phyloP scores from a whole-genome alignment of 2,113 vertebrate genomes.

The Lepus europaeus region DNA sequence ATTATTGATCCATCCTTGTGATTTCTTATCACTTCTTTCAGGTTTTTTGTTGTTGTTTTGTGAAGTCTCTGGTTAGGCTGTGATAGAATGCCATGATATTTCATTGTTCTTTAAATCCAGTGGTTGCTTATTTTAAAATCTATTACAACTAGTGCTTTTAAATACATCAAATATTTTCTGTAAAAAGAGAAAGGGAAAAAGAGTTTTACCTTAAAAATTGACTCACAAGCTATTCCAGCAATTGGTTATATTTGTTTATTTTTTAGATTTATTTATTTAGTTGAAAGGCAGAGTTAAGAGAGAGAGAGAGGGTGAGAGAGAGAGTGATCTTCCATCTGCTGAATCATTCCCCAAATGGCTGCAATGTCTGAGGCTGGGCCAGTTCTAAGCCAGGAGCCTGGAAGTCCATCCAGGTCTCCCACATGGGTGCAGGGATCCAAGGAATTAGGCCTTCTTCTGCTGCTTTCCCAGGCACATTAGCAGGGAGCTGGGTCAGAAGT shows the following conservation, averaged over 20 bases:
- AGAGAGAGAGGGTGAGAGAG: no score
- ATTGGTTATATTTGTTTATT: slow-evolving; percentile 10
- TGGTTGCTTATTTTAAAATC: slow-evolving; percentile 38
- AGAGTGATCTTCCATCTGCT: no score
- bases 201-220: background rate
- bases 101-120: slow-evolving; percentile 2
- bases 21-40: background rate
- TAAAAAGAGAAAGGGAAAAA: slow-evolving; percentile 28
- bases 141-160: background rate
- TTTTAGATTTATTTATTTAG: no score
- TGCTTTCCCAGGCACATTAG: no score
- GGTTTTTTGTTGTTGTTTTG: slow-evolving; percentile 6
- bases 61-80: slow-evolving; percentile 46
- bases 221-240: background rate
- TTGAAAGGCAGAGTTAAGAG: no score
- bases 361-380: no score
- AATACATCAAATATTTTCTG: background rate
- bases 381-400: no score
- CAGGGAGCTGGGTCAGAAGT: no score
- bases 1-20: slow-evolving; percentile 22
- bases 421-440: no score
- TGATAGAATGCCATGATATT: background rate
- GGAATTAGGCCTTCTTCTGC: no score
- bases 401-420: no score
- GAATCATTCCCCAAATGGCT: no score